phyloP scores from a whole-genome alignment of 2,113 vertebrate species.

The Mirza zaza region DNA sequence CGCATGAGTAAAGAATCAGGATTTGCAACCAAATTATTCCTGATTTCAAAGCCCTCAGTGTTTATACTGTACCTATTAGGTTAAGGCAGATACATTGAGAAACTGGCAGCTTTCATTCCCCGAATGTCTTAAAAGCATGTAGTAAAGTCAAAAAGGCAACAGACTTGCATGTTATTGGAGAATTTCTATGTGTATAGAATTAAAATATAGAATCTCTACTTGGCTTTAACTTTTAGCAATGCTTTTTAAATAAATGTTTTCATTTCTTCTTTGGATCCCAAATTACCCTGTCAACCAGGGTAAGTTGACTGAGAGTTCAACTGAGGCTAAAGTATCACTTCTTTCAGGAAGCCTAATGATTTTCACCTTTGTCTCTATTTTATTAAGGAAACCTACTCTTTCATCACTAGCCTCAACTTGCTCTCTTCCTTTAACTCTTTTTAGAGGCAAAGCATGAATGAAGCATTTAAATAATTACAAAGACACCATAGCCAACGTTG shows the following conservation, averaged over 20 bases:
- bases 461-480: neutral
- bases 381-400: neutral
- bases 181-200: neutral
- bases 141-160: neutral
- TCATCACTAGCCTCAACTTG: neutral
- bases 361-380: neutral
- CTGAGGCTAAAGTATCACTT: neutral
- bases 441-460: neutral
- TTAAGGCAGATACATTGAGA: neutral
- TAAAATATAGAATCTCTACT: neutral
- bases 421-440: neutral
- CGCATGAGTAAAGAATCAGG: neutral
- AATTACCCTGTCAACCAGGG: neutral
- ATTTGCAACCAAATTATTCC: neutral
- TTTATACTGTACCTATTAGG: neutral
- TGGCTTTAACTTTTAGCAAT: neutral
- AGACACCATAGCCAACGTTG: neutral
- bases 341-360: neutral
- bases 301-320: neutral
- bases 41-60: neutral
- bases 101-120: neutral
- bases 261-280: neutral
- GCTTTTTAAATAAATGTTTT: neutral
- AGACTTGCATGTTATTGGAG: neutral
- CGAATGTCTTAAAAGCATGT: neutral